Conservation (phyloP, 2,113 vertebrate species). For the Scytalopus superciliaris region DNA sequence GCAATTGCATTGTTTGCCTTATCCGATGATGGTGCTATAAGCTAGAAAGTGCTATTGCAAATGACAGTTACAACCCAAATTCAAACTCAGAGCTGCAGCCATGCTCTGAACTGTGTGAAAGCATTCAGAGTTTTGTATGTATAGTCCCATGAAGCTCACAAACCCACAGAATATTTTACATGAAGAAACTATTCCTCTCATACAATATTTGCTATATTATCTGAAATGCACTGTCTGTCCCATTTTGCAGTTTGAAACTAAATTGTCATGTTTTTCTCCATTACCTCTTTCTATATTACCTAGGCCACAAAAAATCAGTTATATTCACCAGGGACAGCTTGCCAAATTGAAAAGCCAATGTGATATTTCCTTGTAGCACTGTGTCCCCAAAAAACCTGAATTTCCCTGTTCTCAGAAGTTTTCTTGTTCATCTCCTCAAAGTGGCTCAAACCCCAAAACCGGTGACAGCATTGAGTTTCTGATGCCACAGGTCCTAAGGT, state of each 20-base stretch:
- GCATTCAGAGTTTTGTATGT: background rate
- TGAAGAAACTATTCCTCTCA: background rate
- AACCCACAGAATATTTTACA: background rate
- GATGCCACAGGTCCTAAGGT: background rate
- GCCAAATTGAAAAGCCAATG: background rate
- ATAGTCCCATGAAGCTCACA: background rate
- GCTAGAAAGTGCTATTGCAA: background rate
- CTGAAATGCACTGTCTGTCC: background rate
- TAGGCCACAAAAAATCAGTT: background rate
- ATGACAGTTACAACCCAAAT: background rate
- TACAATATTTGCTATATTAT: background rate
- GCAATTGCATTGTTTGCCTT: background rate
- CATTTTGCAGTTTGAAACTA: background rate
- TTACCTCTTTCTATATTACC: background rate
- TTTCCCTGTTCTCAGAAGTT: background rate
- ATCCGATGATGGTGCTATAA: background rate
- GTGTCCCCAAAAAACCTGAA: background rate
- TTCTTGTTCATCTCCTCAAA: background rate
- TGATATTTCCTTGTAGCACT: background rate
- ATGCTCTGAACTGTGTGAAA: background rate
- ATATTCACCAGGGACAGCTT: background rate
- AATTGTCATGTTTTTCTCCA: background rate
- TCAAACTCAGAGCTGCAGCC: background rate
- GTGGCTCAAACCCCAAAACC: background rate
- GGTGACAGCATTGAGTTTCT: background rate